Evolutionary conservation across 2,797 vertebrate genomes (phyloP).

Genomic region (Cyprinella venusta): DNA sequence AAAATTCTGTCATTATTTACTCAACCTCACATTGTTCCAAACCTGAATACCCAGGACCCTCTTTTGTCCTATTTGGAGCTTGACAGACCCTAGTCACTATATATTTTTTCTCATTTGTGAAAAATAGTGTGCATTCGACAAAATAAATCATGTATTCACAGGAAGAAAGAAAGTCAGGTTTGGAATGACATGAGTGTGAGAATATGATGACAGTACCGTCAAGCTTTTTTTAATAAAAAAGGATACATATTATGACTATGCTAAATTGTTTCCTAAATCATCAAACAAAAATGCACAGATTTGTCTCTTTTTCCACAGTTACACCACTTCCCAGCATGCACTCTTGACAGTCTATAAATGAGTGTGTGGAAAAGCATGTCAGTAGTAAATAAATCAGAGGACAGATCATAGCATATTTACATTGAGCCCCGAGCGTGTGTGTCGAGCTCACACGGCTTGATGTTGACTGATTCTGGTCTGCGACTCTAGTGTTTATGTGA

Average conservation of each 20-base stretch:
- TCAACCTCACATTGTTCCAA: not conserved
- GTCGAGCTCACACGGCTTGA: slow-evolving; percentile 24
- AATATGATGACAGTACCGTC: not conserved
- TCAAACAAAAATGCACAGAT: slow-evolving; percentile 13
- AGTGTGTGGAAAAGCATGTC: slow-evolving; percentile 47
- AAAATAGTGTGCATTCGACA: not conserved
- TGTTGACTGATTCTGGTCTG: slow-evolving; percentile 30
- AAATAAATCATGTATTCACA: not conserved
- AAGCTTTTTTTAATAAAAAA: not conserved
- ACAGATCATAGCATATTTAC: slow-evolving; percentile 48
- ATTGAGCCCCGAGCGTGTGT: slow-evolving; percentile 16
- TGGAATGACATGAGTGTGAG: not conserved
- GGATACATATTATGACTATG: not conserved
- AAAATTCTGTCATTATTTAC: not conserved
- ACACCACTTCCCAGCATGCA: slow-evolving; percentile 35
- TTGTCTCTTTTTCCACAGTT: slow-evolving; percentile 45
- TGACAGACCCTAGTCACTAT: not conserved
- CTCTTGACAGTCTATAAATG: slow-evolving; percentile 48
- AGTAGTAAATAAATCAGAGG: slow-evolving; percentile 45
- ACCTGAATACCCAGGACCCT: not conserved
- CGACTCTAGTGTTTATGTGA: slow-evolving; percentile 37
- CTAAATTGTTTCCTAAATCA: slow-evolving; percentile 19
- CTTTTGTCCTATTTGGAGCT: not conserved
- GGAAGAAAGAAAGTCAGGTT: not conserved
- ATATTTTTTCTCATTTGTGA: not conserved